phyloP scores from a whole-genome alignment of 1,140 invertebrate species.

The Zophobas morio region DNA sequence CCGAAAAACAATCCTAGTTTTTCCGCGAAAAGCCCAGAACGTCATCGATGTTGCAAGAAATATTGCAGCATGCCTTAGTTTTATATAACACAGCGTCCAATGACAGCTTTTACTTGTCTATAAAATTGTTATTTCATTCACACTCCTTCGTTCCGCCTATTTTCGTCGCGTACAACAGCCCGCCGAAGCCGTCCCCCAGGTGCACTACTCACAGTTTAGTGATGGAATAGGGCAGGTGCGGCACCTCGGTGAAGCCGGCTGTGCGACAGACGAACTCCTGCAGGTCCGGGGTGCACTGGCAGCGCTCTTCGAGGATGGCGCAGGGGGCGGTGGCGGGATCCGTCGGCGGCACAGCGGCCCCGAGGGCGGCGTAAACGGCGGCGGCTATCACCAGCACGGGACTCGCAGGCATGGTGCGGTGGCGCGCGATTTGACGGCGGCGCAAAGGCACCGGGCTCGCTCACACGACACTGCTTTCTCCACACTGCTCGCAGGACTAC shows the following conservation, averaged over 20 bases:
- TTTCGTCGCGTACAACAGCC: not conserved
- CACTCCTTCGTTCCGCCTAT: not conserved
- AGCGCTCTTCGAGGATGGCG: constrained; percentile 64
- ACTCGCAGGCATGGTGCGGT: constrained; percentile 37
- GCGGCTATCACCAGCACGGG: constrained; percentile 35
- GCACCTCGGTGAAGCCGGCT: constrained; percentile 66
- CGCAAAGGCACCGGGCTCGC: constrained; percentile 45
- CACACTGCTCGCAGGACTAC: constrained; percentile 46
- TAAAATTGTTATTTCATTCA: constrained; percentile 17
- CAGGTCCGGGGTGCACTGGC: constrained; percentile 65
- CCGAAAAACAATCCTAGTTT: not conserved
- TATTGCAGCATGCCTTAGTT: constrained; percentile 34
- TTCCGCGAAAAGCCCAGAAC: constrained; percentile 17
- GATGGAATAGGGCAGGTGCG: constrained; percentile 65
- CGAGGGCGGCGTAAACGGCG: constrained; percentile 25
- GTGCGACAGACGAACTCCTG: constrained; percentile 66
- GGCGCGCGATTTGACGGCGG: constrained; percentile 43
- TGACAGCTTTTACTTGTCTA: constrained; percentile 13
- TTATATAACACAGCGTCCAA: constrained; percentile 21
- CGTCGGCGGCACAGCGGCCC: constrained; percentile 31
- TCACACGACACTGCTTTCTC: constrained; percentile 42
- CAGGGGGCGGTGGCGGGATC: constrained; percentile 62
- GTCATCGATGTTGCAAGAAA: constrained; percentile 32
- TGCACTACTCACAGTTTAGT: constrained; percentile 66
- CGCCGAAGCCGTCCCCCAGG: constrained; percentile 2